Evolutionary conservation across 2,113 vertebrate genomes (phyloP), one percentile per base, ranked within the genome.

Genomic region (Ageneiosus marmoratus): DNA sequence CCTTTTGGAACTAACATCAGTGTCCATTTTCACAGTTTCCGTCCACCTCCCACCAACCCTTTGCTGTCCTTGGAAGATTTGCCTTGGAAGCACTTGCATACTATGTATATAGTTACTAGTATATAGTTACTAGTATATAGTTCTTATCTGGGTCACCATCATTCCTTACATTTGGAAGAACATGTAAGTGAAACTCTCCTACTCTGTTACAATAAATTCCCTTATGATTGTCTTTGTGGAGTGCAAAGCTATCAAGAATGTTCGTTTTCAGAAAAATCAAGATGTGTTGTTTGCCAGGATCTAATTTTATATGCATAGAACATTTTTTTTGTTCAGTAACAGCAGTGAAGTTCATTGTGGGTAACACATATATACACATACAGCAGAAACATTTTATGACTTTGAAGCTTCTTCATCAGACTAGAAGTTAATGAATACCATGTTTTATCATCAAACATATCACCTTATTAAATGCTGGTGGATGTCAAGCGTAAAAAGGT

Each of bases 1-100:
- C 89, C 76, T 85, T 88, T 89, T 84, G 82, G 87, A 82, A 86
- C 79, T 84, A 84, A 85, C 80, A 34, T 79, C 83, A 85, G 87
- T 70, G 74, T 85, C 74, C 72, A 73, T 83, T 80, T 89, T 80
- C 78, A 72, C 69, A 79, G 63, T 62, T 27, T 70, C 55, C 63
- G 56, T 48, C 79, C 79, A 72, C 55, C 63, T 69, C 37, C 15
- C 34, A 27, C 51, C 34, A 55, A 65, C 34, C 37, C 50, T 83
- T 62, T 46, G n/a, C 56, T 50, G 80, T 62, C 44, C 56, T 63
- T 51, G 70, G 46, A 63, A 75, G 56, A 63, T 18, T 34, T 37
- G 20, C n/a, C n/a, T n/a, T n/a, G n/a, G n/a, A 4, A 82, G 63
- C 73, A 32, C n/a, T 34, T 46, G 37, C 62, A 22, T 29, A 34